Conservation (phyloP, 2,888 invertebrate species). For the Hypena proboscidalis region DNA sequence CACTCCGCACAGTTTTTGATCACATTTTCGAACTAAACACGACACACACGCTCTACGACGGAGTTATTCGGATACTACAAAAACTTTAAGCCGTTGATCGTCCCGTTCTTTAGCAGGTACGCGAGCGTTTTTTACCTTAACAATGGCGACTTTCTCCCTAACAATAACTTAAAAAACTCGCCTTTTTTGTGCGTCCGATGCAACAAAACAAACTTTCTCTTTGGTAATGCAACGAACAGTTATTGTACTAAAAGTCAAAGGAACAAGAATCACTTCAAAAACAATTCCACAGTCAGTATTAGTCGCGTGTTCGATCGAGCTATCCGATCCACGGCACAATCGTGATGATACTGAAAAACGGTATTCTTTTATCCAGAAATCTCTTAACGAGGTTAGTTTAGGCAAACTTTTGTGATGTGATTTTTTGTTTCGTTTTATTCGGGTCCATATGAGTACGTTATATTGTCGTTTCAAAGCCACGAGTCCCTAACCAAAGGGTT, state of each 20-base stretch:
- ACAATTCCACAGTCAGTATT: conserved; percentile 61
- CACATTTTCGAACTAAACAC: conserved; percentile 42
- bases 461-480: conserved; percentile 66
- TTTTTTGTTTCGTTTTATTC: conserved; percentile 79
- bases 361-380: conserved; percentile 84
- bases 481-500: conserved; percentile 64
- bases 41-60: conserved; percentile 68
- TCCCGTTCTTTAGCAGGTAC: conserved; percentile 67
- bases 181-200: conserved; percentile 59
- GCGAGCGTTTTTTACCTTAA: conserved; percentile 68
- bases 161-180: conserved; percentile 71
- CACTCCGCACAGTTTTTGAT: conserved; percentile 19
- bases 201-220: conserved; percentile 75
- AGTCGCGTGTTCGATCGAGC: conserved; percentile 67
- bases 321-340: conserved; percentile 81
- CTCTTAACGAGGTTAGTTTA: conserved; percentile 85
- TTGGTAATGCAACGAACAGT: conserved; percentile 60
- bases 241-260: conserved; percentile 47
- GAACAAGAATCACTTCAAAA: conserved; percentile 37
- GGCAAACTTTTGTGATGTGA: conserved; percentile 84
- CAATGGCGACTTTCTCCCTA: conserved; percentile 75
- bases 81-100: conserved; percentile 66
- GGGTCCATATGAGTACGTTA: conserved; percentile 79
- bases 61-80: conserved; percentile 73
- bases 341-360: conserved; percentile 84